Conservation (phyloP, 2,113 vertebrate species). For the Apaloderma vittatum region DNA sequence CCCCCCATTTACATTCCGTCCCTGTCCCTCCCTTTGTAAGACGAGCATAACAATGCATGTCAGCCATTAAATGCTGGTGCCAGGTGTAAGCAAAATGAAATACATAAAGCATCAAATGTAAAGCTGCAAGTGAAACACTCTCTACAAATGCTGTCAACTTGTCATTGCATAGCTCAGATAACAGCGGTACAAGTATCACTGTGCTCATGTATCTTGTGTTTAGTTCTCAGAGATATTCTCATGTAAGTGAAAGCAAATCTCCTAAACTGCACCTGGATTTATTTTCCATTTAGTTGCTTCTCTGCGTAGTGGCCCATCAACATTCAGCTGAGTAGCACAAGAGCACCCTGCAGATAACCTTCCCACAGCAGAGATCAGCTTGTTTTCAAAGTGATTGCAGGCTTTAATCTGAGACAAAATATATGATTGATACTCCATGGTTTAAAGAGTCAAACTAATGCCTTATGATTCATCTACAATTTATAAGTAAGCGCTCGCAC, state of each 20-base stretch:
- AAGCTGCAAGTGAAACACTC: neutral
- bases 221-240: neutral
- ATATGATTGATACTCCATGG: neutral
- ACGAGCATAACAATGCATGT: neutral
- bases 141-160: neutral
- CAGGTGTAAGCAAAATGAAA: neutral
- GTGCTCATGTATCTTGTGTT: neutral
- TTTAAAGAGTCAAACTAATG: neutral
- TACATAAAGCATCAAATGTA: neutral
- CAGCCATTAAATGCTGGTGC: neutral
- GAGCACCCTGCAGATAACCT: neutral
- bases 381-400: neutral
- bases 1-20: neutral
- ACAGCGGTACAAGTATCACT: neutral
- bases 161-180: neutral
- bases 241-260: neutral
- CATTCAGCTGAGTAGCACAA: neutral
- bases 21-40: neutral
- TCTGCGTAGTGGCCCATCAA: neutral
- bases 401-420: conserved; percentile 30
- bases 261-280: neutral
- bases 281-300: neutral
- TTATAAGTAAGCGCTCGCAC: neutral
- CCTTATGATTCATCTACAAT: conserved; percentile 32
- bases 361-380: neutral